phyloP scores from a whole-genome alignment of 1,140 invertebrate genomes.

The Linepithema humile region DNA sequence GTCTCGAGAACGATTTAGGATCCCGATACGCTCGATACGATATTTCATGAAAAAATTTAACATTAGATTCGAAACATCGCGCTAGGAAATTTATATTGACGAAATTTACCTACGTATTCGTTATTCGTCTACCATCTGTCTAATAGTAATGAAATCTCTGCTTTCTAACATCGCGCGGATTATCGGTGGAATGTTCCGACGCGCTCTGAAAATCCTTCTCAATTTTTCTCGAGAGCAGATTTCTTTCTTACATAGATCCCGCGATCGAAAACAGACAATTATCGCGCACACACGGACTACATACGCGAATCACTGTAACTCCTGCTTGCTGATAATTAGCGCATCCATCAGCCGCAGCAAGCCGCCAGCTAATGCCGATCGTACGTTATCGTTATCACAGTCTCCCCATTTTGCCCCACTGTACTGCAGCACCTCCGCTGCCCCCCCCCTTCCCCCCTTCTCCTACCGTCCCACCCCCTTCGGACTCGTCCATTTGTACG shows the following conservation, averaged over 20 bases:
- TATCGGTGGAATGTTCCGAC: not conserved
- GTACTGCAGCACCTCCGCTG: slow-evolving; percentile 57
- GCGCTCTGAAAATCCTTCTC: not conserved
- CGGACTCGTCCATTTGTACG: slow-evolving; percentile 72
- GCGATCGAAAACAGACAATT: slow-evolving; percentile 70
- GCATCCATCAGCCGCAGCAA: slow-evolving; percentile 84
- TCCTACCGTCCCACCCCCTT: slow-evolving; percentile 3
- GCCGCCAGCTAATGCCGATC: slow-evolving; percentile 84
- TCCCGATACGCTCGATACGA: not conserved
- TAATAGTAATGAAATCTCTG: not conserved
- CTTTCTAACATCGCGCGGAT: not conserved
- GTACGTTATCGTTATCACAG: slow-evolving; percentile 84
- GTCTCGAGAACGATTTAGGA: slow-evolving; percentile 42
- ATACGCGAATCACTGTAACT: slow-evolving; percentile 81
- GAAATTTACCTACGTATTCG: not conserved
- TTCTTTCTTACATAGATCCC: slow-evolving; percentile 60
- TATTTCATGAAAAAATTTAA: not conserved
- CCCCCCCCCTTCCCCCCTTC: slow-evolving; percentile 28
- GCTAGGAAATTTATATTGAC: not conserved
- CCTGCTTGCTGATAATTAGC: slow-evolving; percentile 85
- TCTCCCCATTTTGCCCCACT: slow-evolving; percentile 76
- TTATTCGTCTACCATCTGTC: not conserved
- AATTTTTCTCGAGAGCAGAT: slow-evolving; percentile 38
- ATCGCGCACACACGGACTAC: slow-evolving; percentile 58
- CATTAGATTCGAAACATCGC: not conserved